Evolutionary conservation across 2,797 vertebrate species (phyloP), one percentile per base, ranked within the genome.

Genomic region (Podarcis lilfordi): DNA sequence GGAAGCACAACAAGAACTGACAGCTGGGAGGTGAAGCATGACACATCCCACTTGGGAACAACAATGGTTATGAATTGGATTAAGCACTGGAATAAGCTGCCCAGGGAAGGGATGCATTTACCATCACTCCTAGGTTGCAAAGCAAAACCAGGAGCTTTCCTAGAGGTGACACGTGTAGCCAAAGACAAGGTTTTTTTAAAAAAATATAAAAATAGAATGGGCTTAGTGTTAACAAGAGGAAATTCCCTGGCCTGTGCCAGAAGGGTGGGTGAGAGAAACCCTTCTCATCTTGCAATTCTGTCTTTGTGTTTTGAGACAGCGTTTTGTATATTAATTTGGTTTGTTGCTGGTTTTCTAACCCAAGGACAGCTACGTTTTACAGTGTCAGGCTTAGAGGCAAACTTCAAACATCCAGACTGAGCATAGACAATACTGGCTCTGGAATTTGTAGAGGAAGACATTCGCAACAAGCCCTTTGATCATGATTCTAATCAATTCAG

Each of bases 1-100:
- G 64, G 71, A 89, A 71, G 72, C 71, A 86, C 89, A 82, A 90
- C 71, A 76, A 76, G 84, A 5, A 78, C 80, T 95, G 94, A 82
- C 94, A 94, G 92, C 88, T 92, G 91, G 92, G 89, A 82, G 82
- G 84, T 89, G 88, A 89, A 89, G 88, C 83, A 89, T 89, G 84
- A 89, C 88, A 81, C 88, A 89, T 76, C 84, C 88, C 88, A 81
- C 84, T 89, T 76, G 79, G 84, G 84, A 77, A 81, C 83, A 89
- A 89, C 84, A 89, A 86, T 89, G 84, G 80, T 32, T 77, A 86
- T 86, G 88, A 86, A 89, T 89, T 69, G 79, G 79, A 86, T 89
- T 89, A 89, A 77, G 61, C 61, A 10, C 84, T 82, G 55, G 78
- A 89, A 76, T 81, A 86, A 86, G 84, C 59, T 32, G 78, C 84